A percentile compares a stretch with the other conserved stretches of the same genome.
Evolutionary conservation across 2,113 vertebrate genomes (phyloP).

Genomic region (Nothoprocta pentlandii): DNA sequence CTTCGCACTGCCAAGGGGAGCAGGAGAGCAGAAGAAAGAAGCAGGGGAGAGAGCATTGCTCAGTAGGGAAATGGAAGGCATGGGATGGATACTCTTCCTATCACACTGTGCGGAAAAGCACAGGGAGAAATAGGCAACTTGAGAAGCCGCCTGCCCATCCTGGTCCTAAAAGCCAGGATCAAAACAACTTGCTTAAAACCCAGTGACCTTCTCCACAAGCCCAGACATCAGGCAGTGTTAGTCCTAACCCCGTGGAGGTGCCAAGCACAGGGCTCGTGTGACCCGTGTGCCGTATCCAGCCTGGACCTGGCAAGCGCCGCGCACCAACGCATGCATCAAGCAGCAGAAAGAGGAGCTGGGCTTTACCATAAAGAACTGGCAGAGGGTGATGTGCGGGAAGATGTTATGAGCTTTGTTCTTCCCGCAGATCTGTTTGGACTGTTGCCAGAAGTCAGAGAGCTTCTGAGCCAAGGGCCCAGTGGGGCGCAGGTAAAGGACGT

Average conservation of each 20-base stretch:
- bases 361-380: slow-evolving; percentile 98
- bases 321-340: background rate
- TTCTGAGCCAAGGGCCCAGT: slow-evolving; percentile 93
- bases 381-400: slow-evolving; percentile 98
- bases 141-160: background rate
- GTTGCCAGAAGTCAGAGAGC: slow-evolving; percentile 95
- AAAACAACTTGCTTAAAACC: background rate
- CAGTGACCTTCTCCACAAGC: background rate
- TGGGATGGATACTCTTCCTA: background rate
- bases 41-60: too few species aligned
- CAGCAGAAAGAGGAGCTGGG: background rate
- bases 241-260: background rate
- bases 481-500: slow-evolving; percentile 95
- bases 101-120: background rate
- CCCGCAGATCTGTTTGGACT: slow-evolving; percentile 92
- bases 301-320: background rate
- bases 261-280: background rate
- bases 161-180: background rate
- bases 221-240: background rate
- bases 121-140: background rate
- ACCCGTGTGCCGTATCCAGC: rapidly evolving
- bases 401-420: slow-evolving; percentile 99
- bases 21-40: background rate
- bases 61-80: background rate
- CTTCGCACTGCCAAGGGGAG: slow-evolving; percentile 86